Conservation (phyloP, 2,888 invertebrate genomes). For the Drosophila histrio region DNA sequence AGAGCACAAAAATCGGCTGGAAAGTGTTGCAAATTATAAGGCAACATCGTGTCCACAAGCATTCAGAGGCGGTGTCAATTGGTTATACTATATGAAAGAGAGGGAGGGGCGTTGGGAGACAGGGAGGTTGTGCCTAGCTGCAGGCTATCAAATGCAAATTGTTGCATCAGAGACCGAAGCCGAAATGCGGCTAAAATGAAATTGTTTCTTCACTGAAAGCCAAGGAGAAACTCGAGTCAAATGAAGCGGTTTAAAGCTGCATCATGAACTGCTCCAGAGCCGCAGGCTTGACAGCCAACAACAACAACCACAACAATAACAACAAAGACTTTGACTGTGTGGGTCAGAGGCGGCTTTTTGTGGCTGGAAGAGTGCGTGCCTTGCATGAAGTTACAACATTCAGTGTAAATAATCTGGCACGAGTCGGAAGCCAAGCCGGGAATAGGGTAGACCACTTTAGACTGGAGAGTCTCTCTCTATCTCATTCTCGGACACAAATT, state of each 20-base stretch:
- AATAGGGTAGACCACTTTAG: neutral
- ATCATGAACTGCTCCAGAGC: conserved; percentile 73
- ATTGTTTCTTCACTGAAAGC: conserved; percentile 63
- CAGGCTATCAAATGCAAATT: conserved; percentile 68
- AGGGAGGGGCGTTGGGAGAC: neutral
- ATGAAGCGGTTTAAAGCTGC: conserved; percentile 66
- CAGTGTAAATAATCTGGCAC: conserved; percentile 38
- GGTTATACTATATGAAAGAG: conserved; percentile 32
- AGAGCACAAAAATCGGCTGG: conserved; percentile 51
- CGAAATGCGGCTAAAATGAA: conserved; percentile 63
- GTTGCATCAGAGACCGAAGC: conserved; percentile 67
- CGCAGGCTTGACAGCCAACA: conserved; percentile 55
- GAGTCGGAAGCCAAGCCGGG: conserved; percentile 27
- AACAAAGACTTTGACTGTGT: conserved; percentile 17
- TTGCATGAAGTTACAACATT: conserved; percentile 65
- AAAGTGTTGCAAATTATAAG: conserved; percentile 77
- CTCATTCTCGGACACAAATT: conserved; percentile 42
- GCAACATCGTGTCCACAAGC: conserved; percentile 50
- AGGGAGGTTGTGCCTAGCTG: conserved; percentile 5
- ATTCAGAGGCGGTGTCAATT: conserved; percentile 44
- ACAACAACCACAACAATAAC: conserved; percentile 9
- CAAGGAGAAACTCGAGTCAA: conserved; percentile 55
- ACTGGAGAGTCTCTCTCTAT: neutral
- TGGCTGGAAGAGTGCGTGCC: conserved; percentile 63
- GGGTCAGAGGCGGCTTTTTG: conserved; percentile 30